Evolutionary conservation across 2,888 invertebrate genomes (phyloP).

Genomic region (Diploptera punctata): DNA sequence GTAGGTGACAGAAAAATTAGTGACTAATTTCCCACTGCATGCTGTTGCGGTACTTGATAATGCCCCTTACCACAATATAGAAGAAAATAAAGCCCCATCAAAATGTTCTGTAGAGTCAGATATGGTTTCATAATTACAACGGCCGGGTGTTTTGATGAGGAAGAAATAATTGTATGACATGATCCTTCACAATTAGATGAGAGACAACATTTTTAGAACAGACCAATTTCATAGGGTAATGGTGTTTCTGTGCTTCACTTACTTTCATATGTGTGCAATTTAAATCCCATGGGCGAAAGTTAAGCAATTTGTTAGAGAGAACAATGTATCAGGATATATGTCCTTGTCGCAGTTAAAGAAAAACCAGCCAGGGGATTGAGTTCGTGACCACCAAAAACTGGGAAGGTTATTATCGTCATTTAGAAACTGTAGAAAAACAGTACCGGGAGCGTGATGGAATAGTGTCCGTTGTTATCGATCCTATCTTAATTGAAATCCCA

Average conservation of each 20-base stretch:
- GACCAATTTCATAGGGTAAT: background rate
- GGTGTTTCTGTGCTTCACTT: background rate
- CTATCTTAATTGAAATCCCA: background rate
- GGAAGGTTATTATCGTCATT: background rate
- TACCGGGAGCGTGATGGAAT: slow-evolving; percentile 7
- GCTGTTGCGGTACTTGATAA: background rate
- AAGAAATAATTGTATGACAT: background rate
- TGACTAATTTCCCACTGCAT: background rate
- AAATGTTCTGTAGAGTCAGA: background rate
- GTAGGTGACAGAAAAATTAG: background rate
- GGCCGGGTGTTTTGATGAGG: background rate
- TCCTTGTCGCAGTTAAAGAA: background rate
- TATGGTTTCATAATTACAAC: background rate
- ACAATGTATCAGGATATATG: background rate
- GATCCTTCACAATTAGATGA: background rate
- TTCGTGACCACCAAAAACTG: slow-evolving; percentile 2
- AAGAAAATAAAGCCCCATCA: background rate
- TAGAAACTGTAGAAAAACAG: background rate
- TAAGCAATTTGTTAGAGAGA: background rate
- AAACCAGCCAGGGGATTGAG: background rate
- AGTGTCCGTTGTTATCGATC: background rate
- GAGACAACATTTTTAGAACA: background rate
- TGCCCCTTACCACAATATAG: background rate
- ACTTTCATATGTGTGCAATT: background rate
- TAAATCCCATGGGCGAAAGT: background rate